These are phyloP conservation scores for Mugil cephalus DNA, from an alignment of 2,113 vertebrate genomes.

Conservation along the genomic window DNA sequence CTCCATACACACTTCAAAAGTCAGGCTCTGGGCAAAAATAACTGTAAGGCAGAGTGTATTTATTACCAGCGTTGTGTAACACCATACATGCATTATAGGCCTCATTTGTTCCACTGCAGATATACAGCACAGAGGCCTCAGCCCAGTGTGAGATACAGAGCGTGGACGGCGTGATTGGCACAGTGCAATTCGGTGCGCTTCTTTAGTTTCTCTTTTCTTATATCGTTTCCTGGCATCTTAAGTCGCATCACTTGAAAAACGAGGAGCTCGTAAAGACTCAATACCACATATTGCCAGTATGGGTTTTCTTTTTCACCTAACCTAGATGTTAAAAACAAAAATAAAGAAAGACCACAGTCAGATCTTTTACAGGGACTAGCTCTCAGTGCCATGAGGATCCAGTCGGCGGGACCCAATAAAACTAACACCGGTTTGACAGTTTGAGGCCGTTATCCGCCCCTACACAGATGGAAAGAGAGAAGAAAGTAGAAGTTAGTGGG, in stretches of 20 bases:
- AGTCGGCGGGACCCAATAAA: too few relatives aligned
- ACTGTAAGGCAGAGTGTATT: constrained; percentile 45
- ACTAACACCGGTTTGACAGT: too few relatives aligned
- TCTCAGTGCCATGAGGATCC: too few relatives aligned
- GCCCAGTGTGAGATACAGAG: background rate
- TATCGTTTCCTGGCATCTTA: background rate
- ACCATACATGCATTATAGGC: constrained; percentile 22
- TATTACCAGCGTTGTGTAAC: constrained; percentile 48
- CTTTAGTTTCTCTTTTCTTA: background rate
- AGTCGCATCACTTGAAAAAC: background rate
- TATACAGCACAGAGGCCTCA: background rate
- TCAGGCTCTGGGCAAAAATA: constrained; percentile 53
- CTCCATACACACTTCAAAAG: constrained; percentile 59
- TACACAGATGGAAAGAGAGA: too few relatives aligned
- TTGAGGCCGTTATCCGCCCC: too few relatives aligned
- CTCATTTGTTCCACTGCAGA: constrained; percentile 27
- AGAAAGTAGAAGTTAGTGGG: too few relatives aligned
- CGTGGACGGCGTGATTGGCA: background rate
- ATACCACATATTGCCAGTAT: background rate
- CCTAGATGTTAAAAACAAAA: too few relatives aligned
- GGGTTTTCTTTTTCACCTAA: background rate
- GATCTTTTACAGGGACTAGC: too few relatives aligned
- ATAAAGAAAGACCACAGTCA: too few relatives aligned
- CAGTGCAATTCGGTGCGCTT: background rate
- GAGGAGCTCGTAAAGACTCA: background rate